Percentiles rank a stretch among this genome's conserved stretches.
These are phyloP conservation scores for Mastomys coucha DNA, from an alignment of 2,113 vertebrate genomes.

Conservation along the genomic window DNA sequence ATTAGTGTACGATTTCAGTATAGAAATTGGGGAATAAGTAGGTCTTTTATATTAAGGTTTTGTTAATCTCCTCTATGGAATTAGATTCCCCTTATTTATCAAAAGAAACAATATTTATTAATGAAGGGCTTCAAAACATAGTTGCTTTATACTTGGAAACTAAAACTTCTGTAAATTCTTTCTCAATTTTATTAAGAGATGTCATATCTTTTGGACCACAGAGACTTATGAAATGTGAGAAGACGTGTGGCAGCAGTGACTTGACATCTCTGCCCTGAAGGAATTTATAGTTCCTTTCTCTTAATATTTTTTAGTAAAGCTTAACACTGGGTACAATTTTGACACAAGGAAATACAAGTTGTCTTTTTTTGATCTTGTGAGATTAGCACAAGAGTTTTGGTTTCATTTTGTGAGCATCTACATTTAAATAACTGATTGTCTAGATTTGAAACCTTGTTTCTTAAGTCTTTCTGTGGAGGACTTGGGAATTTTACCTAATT, in stretches of 20 bases:
- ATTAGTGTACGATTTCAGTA: not conserved
- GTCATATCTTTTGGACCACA: not conserved
- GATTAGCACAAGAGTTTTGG: not conserved
- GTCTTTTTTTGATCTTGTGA: not conserved
- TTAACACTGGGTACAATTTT: not conserved
- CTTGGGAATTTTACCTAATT: not conserved
- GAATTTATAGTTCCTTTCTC: not conserved
- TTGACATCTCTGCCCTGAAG: not conserved
- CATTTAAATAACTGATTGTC: not conserved
- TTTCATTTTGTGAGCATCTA: not conserved
- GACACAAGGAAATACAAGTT: not conserved
- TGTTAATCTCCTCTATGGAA: not conserved
- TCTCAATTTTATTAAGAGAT: conserved; percentile 7
- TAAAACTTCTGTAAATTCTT: not conserved
- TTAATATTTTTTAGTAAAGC: conserved; percentile 5
- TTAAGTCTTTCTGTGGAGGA: not conserved
- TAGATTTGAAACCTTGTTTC: not conserved
- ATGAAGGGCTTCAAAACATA: not conserved
- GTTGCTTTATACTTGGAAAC: not conserved
- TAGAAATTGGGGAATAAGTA: not conserved
- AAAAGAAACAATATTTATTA: not conserved
- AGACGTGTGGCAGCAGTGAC: not conserved
- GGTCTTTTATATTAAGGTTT: not conserved
- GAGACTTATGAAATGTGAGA: not conserved
- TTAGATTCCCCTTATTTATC: not conserved